phyloP scores from a whole-genome alignment of 2,113 vertebrate genomes.

The Passer montanus region DNA sequence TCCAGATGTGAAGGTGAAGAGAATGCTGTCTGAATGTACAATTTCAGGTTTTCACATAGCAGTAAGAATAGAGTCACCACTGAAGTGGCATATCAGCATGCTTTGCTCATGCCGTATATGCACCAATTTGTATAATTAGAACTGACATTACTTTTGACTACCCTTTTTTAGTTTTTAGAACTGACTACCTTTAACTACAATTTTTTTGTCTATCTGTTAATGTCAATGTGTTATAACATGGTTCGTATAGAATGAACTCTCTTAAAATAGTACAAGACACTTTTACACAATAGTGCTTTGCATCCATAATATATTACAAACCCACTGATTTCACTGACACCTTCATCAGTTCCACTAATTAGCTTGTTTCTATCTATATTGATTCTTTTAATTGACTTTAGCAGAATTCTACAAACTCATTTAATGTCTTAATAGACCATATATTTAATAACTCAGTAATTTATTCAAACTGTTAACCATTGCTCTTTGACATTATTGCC shows the following conservation, averaged over 20 bases:
- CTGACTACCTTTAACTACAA: background rate
- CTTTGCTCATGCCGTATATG: background rate
- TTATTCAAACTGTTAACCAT: slow-evolving; percentile 23
- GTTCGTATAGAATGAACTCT: background rate
- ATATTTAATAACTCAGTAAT: slow-evolving; percentile 25
- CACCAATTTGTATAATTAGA: background rate
- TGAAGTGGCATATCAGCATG: background rate
- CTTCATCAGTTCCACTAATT: background rate
- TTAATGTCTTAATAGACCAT: slow-evolving; percentile 11
- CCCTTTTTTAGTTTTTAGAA: background rate
- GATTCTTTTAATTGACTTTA: background rate
- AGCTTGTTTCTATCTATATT: background rate
- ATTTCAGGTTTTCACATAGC: background rate
- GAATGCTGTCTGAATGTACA: background rate
- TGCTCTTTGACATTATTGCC: slow-evolving; percentile 11
- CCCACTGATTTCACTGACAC: background rate
- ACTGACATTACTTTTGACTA: background rate
- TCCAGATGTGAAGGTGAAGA: background rate
- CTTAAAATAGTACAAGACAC: background rate
- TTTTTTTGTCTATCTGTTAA: background rate
- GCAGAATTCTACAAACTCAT: slow-evolving; percentile 4
- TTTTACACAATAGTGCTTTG: background rate
- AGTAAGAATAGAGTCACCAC: background rate
- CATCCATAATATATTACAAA: background rate
- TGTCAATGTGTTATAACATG: background rate